A percentile compares a stretch with the other conserved stretches of the same genome.
phyloP scores from a whole-genome alignment of 2,888 invertebrate genomes.

The Tiliacea citrago region DNA sequence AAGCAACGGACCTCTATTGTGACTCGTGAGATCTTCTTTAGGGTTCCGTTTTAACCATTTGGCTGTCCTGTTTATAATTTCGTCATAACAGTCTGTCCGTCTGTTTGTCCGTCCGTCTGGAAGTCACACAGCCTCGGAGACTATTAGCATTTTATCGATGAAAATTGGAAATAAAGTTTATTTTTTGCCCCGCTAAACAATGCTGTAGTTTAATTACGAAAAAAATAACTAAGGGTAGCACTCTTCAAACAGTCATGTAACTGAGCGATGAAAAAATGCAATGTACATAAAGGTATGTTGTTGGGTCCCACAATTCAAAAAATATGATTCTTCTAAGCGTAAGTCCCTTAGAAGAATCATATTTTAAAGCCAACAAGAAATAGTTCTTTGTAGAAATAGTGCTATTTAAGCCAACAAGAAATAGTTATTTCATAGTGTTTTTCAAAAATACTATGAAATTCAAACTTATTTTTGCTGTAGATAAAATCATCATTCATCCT shows the following conservation, averaged over 20 bases:
- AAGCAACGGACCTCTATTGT: constrained; percentile 56
- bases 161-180: not conserved
- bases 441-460: too few species aligned
- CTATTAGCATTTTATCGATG: not conserved
- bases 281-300: not conserved
- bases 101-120: not conserved
- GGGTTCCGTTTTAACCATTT: not conserved
- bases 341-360: too few species aligned
- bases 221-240: too few species aligned
- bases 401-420: not conserved
- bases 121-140: not conserved
- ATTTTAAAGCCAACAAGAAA: not conserved
- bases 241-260: not conserved
- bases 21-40: constrained; percentile 27
- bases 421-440: not conserved
- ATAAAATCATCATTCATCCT: not conserved
- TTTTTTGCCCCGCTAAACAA: not conserved
- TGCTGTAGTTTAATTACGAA: not conserved
- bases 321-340: not conserved
- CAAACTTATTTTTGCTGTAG: too few species aligned
- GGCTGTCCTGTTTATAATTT: not conserved
- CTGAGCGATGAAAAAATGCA: not conserved
- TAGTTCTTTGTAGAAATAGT: too few species aligned
- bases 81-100: not conserved
- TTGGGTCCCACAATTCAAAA: not conserved